A percentile compares a stretch with the other conserved stretches of the same genome.
Evolutionary conservation across 1,140 invertebrate genomes (phyloP).

Genomic region (Pissodes strobi): DNA sequence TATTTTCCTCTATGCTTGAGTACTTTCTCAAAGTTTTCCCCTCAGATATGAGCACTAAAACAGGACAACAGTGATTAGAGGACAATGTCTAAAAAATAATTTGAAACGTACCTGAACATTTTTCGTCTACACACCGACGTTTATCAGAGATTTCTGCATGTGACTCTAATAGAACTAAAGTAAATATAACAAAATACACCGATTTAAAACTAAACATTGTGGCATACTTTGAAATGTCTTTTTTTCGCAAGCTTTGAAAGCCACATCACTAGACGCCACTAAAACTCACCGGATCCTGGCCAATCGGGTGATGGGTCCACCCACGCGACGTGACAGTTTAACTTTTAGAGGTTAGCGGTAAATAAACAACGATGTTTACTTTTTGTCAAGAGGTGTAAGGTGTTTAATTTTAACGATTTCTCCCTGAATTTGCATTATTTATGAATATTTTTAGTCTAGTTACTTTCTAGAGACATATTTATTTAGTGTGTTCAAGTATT

Average conservation of each 20-base stretch:
- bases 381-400: no score
- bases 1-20: conserved; percentile 60
- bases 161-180: conserved; percentile 43
- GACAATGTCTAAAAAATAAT: conserved; percentile 14
- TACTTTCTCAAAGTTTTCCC: conserved; percentile 67
- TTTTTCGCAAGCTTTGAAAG: conserved; percentile 16
- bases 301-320: no score
- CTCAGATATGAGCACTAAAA: conserved; percentile 68
- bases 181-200: conserved; percentile 55
- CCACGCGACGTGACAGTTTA: no score
- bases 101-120: conserved; percentile 63
- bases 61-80: conserved; percentile 39
- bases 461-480: no score
- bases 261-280: no score
- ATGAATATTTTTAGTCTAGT: no score
- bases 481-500: no score
- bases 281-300: no score
- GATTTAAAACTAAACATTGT: conserved; percentile 58
- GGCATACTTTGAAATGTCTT: conserved; percentile 28
- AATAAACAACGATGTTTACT: no score
- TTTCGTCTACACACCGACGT: conserved; percentile 64
- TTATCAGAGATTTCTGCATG: conserved; percentile 61
- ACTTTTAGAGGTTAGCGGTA: no score
- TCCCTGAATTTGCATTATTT: no score
- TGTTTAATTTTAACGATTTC: no score